phyloP scores from a whole-genome alignment of 2,113 vertebrate genomes.

The Thryonomys swinderianus region DNA sequence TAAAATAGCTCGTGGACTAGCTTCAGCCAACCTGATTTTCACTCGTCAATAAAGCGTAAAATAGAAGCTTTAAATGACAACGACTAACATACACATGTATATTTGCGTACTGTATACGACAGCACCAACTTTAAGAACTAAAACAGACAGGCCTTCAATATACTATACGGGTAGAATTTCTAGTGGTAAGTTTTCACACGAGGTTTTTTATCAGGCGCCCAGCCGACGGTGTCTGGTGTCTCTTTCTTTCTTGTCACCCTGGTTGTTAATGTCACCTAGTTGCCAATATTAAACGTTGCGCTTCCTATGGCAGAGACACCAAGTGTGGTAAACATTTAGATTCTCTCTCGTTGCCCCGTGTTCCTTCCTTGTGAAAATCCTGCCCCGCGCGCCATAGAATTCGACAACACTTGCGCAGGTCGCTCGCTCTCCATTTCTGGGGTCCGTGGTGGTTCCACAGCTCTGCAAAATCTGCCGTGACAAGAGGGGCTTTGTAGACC shows the following conservation, averaged over 20 bases:
- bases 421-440: not conserved
- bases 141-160: not conserved
- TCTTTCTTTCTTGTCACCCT: not conserved
- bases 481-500: not conserved
- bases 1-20: too few relatives aligned
- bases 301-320: not conserved
- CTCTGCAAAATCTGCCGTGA: not conserved
- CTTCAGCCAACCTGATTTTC: not conserved
- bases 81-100: not conserved
- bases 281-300: not conserved
- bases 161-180: not conserved
- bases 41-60: not conserved
- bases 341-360: not conserved
- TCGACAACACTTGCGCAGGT: not conserved
- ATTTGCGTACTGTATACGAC: not conserved
- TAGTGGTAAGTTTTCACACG: not conserved
- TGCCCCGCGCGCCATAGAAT: not conserved
- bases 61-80: not conserved
- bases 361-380: not conserved
- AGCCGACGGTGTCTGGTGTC: fast-evolving
- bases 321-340: not conserved
- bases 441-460: not conserved
- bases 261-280: not conserved
- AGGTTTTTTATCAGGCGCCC: not conserved
- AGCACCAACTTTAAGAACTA: not conserved